Conservation (phyloP, 2,888 invertebrate genomes). For the Hirtodrosophila alboralis region DNA sequence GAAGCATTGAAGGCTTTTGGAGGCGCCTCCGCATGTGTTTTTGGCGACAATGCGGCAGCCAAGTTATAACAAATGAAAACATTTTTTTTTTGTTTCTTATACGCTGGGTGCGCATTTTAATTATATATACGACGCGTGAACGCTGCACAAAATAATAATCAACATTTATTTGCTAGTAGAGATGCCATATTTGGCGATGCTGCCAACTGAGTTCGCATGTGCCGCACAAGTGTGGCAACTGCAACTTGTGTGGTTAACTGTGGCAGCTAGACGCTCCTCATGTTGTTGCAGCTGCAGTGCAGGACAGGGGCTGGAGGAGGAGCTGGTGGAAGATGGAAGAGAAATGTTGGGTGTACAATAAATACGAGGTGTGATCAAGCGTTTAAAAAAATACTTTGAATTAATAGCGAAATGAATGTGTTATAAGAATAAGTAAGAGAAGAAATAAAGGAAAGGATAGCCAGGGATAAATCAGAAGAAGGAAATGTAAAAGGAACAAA, state of each 20-base stretch:
- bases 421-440: no score
- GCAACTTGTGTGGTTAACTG: slow-evolving; percentile 27
- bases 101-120: slow-evolving; percentile 58
- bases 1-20: slow-evolving; percentile 72
- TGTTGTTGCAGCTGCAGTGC: slow-evolving; percentile 1
- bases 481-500: no score
- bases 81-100: slow-evolving; percentile 1
- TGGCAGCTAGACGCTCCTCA: slow-evolving; percentile 20
- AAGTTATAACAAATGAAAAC: slow-evolving; percentile 10
- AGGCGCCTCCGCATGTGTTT: slow-evolving; percentile 68
- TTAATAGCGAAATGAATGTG: no score
- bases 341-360: slow-evolving; percentile 13
- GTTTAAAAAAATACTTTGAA: no score
- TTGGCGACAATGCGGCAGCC: slow-evolving; percentile 63
- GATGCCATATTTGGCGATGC: slow-evolving; percentile 41
- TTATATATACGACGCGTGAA: slow-evolving; percentile 61
- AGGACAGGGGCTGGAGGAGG: not conserved
- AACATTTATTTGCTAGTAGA: slow-evolving; percentile 15
- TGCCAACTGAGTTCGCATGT: slow-evolving; percentile 31
- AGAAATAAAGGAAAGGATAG: no score
- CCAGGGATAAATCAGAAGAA: no score
- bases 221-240: not conserved
- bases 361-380: slow-evolving; percentile 49
- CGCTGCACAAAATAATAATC: slow-evolving; percentile 24
- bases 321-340: slow-evolving; percentile 4